Evolutionary conservation across 92 coral and sea anemone genomes (phyloP).

Genomic region (Phenganax stokvisi): DNA sequence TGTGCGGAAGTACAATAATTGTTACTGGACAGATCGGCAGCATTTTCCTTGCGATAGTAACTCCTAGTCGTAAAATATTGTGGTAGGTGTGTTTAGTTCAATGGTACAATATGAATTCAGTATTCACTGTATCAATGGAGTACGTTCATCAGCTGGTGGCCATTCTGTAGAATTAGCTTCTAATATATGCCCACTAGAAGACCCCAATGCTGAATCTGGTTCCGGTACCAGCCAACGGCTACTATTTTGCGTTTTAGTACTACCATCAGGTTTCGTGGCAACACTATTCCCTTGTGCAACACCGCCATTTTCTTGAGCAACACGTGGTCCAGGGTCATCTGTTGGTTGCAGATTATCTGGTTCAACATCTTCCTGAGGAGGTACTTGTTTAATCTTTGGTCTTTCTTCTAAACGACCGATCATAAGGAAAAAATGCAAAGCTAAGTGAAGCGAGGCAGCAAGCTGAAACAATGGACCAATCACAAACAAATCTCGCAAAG

Average conservation of each 20-base stretch:
- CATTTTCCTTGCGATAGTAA: too few relatives aligned
- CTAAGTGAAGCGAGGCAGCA: conserved; percentile 29
- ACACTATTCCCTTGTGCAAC: not conserved
- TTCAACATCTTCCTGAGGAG: not conserved
- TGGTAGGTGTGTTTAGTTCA: too few relatives aligned
- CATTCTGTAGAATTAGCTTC: too few relatives aligned
- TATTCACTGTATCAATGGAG: too few relatives aligned
- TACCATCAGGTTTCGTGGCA: not conserved
- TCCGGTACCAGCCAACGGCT: too few relatives aligned
- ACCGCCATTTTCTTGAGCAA: not conserved
- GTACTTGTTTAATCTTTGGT: not conserved
- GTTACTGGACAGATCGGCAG: too few relatives aligned
- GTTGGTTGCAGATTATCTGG: not conserved
- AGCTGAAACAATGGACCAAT: conserved; percentile 38
- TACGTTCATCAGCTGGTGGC: too few relatives aligned
- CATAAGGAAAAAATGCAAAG: conserved; percentile 32
- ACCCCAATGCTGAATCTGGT: too few relatives aligned
- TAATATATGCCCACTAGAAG: too few relatives aligned
- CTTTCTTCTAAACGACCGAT: not conserved
- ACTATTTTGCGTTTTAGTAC: not conserved
- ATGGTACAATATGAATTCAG: too few relatives aligned
- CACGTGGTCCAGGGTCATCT: not conserved
- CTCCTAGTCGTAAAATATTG: too few relatives aligned
- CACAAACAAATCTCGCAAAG: conserved; percentile 28
- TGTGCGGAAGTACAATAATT: too few relatives aligned